Evolutionary conservation across 2,888 invertebrate species (phyloP).

Genomic region (Athrips mouffetella): DNA sequence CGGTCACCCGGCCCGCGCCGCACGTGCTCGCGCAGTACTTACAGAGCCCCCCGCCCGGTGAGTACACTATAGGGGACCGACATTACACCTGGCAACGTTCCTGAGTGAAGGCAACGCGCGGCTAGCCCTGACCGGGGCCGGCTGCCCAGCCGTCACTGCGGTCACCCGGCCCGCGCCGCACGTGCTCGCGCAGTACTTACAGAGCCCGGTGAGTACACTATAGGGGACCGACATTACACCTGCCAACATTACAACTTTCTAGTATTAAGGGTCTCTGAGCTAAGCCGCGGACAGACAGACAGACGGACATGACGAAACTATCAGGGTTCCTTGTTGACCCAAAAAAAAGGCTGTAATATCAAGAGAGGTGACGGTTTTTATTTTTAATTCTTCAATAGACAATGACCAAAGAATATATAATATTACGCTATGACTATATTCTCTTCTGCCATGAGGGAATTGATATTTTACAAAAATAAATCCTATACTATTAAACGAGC

Average conservation of each 20-base stretch:
- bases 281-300: no score
- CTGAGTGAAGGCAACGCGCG: slow-evolving; percentile 79
- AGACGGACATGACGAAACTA: no score
- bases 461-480: no score
- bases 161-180: slow-evolving; percentile 80
- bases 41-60: slow-evolving; percentile 90
- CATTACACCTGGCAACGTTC: slow-evolving; percentile 84
- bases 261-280: no score
- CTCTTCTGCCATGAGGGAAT: no score
- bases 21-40: slow-evolving; percentile 92
- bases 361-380: no score
- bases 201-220: slow-evolving; percentile 78
- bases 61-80: slow-evolving; percentile 51
- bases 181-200: slow-evolving; percentile 91
- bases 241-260: slow-evolving; percentile 82
- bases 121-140: neutral
- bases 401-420: no score
- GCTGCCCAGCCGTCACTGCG: neutral
- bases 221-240: slow-evolving; percentile 80
- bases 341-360: no score
- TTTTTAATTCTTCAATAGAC: no score
- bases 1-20: slow-evolving; percentile 87
- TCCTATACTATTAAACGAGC: no score
- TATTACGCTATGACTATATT: no score
- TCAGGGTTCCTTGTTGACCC: no score